Evolutionary conservation across 2,113 vertebrate genomes (phyloP).

Genomic region (Nasalis larvatus): DNA sequence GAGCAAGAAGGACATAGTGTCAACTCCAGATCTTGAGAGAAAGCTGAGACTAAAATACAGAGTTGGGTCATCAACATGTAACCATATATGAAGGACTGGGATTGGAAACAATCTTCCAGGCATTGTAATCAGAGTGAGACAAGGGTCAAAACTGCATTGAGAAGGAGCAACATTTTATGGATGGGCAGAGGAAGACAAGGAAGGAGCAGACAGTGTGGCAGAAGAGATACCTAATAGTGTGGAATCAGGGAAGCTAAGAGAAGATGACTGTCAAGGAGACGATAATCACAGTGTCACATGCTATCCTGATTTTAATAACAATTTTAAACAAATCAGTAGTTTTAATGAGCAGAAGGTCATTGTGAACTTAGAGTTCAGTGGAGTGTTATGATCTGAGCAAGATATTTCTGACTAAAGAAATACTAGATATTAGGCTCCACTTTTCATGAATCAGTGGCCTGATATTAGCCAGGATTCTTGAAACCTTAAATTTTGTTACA

Average conservation of each 20-base stretch:
- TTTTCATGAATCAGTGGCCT: background rate
- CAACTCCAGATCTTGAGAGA: background rate
- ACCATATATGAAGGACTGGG: background rate
- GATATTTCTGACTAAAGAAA: background rate
- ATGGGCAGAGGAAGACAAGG: background rate
- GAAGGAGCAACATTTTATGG: too few relatives aligned
- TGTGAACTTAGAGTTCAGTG: background rate
- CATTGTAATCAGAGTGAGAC: background rate
- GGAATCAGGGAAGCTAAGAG: background rate
- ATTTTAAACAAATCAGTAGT: background rate
- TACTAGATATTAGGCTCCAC: background rate
- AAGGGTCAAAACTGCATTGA: too few relatives aligned
- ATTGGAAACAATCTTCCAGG: background rate
- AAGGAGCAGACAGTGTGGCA: background rate
- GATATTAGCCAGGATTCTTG: background rate
- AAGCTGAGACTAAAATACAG: background rate
- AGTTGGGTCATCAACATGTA: background rate
- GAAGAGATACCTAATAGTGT: background rate
- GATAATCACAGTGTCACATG: background rate
- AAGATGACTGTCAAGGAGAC: background rate
- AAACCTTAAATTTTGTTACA: background rate
- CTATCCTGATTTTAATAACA: background rate
- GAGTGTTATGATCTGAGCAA: background rate
- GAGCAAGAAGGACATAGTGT: background rate
- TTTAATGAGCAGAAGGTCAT: background rate